These are phyloP conservation scores for Chrysopilus asiliformis DNA, from an alignment of 2,888 invertebrate genomes.

Conservation along the genomic window DNA sequence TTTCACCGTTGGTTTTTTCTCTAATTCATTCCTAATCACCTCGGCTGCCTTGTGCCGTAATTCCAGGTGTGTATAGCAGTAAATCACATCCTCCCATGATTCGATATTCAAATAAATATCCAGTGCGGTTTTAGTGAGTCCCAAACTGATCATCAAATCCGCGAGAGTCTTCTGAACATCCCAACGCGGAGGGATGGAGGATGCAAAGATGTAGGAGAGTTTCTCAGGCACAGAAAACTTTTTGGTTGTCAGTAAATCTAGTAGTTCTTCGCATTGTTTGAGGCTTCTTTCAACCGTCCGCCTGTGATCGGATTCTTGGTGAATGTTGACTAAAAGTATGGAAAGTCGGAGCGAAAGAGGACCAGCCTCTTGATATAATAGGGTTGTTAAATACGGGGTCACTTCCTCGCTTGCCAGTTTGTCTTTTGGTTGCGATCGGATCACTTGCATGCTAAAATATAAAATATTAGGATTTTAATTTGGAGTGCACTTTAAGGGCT, in stretches of 20 bases:
- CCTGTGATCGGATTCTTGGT: constrained; percentile 60
- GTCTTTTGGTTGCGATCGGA: constrained; percentile 63
- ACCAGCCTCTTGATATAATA: constrained; percentile 50
- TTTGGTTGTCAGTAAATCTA: constrained; percentile 40
- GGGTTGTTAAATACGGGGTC: constrained; percentile 55
- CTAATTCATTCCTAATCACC: constrained; percentile 67
- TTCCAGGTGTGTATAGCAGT: constrained; percentile 76
- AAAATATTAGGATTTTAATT: no score
- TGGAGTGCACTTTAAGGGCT: no score
- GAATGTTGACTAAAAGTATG: constrained; percentile 61
- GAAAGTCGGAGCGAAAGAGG: constrained; percentile 66
- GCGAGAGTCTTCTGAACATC: constrained; percentile 62
- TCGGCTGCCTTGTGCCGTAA: constrained; percentile 83
- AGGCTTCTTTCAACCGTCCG: constrained; percentile 80
- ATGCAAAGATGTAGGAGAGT: constrained; percentile 54
- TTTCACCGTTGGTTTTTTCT: constrained; percentile 66
- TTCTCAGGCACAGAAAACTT: constrained; percentile 25
- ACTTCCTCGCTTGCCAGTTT: constrained; percentile 70
- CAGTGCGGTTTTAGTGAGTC: constrained; percentile 71
- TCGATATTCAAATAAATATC: constrained; percentile 62
- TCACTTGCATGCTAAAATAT: no score
- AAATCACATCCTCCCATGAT: constrained; percentile 85
- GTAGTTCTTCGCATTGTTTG: constrained; percentile 69
- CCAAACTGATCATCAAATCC: constrained; percentile 63
- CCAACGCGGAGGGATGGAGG: constrained; percentile 62